Conservation (phyloP, 2,113 vertebrate species). For the Microcebus lehilahytsara region DNA sequence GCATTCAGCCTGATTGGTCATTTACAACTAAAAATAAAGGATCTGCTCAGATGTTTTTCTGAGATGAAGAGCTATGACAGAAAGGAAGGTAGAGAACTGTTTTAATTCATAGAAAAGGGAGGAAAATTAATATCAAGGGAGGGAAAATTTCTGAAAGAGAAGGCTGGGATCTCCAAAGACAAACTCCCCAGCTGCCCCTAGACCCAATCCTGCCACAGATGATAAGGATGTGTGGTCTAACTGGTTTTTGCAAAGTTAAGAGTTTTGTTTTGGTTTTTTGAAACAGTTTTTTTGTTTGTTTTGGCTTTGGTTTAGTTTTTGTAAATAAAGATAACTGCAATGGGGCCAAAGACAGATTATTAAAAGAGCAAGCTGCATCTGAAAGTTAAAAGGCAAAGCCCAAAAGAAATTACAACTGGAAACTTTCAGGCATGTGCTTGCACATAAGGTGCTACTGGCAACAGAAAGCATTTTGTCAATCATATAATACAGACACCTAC, state of each 20-base stretch:
- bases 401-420: neutral
- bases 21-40: slow-evolving; percentile 3
- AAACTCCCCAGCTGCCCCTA: neutral
- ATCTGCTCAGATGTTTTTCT: neutral
- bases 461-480: neutral
- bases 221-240: neutral
- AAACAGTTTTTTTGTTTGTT: neutral
- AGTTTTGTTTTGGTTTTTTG: neutral
- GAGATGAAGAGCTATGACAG: neutral
- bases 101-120: neutral
- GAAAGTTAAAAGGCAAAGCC: neutral
- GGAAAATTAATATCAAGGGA: neutral
- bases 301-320: neutral
- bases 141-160: neutral
- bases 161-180: neutral
- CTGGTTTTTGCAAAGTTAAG: neutral
- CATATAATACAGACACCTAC: neutral
- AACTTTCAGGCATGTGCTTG: neutral
- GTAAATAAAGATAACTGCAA: neutral
- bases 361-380: slow-evolving; percentile 11
- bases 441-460: neutral
- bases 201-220: neutral
- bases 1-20: neutral
- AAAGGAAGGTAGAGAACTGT: neutral
- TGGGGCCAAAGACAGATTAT: neutral